Evolutionary conservation across 2,113 vertebrate genomes (phyloP).

Genomic region (Halcyon senegalensis): DNA sequence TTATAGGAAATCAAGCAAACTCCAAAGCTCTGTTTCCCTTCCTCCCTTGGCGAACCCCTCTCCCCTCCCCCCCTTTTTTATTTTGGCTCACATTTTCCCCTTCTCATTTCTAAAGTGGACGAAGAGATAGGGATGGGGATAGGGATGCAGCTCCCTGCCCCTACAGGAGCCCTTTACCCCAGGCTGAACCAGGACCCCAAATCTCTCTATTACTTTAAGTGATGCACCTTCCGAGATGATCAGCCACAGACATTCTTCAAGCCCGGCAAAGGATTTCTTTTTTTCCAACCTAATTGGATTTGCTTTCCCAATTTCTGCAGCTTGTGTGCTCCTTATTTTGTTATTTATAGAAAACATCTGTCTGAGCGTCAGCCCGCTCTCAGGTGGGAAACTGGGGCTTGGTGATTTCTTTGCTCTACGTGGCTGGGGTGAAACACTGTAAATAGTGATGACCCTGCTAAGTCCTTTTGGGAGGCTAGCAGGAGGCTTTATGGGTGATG

Average conservation of each 20-base stretch:
- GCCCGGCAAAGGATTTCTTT: neutral
- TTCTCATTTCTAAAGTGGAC: neutral
- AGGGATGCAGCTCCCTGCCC: too few species aligned
- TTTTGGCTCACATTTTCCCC: neutral
- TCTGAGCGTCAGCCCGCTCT: neutral
- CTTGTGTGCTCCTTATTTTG: neutral
- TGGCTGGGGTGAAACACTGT: rapidly evolving
- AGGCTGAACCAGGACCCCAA: neutral
- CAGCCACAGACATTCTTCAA: neutral
- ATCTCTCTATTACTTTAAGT: neutral
- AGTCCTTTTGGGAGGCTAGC: rapidly evolving
- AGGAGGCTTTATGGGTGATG: neutral
- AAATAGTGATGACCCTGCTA: rapidly evolving
- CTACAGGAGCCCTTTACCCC: neutral
- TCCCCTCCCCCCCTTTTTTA: neutral
- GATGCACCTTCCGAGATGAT: neutral
- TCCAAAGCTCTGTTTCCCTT: neutral
- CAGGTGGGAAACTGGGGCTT: neutral
- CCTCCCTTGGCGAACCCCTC: neutral
- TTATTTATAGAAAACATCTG: conserved; percentile 30
- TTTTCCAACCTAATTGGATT: neutral
- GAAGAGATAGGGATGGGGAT: neutral
- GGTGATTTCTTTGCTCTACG: neutral
- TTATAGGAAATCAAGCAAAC: neutral
- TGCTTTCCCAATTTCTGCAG: neutral